Evolutionary conservation across 2,888 invertebrate species (phyloP), one percentile per base, ranked within the genome.

Genomic region (Apamea epomidion): DNA sequence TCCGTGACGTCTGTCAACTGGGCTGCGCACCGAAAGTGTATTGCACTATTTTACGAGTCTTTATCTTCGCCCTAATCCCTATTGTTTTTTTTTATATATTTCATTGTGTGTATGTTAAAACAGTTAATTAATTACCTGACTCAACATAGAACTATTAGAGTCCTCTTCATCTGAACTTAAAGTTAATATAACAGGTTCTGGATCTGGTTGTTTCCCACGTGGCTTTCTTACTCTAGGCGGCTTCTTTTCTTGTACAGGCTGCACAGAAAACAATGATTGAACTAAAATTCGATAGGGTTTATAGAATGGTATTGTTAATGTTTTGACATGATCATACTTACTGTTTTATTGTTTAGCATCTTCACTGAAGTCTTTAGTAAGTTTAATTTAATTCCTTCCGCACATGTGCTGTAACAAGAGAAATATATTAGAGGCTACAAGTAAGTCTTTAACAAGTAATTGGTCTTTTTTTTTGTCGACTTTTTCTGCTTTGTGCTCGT

Each of bases 101-200:
- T 25, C 25, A n/a, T 58, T 58, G 58, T 58, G n/a, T 58, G 12
- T n/a, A 60, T n/a, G 58, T n/a, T 60, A n/a, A 60, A 60, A 54
- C 54, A 71, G 32, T 74, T 68, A 75, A 67, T 83, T 94, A 97
- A 67, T 83, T 94, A 97, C 96, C 94, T 95, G 96, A 88, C 94
- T 94, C 80, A 95, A 90, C 91, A 95, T 94, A 37, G 97, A 97
- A 91, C 97, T 97, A 89, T 97, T 97, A n/a, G 97, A 97, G 87
- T 97, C 98, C 87, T 98, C 98, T 87, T 98, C 98, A 90, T 98
- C 98, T 74, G 98, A 98, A 92, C 98, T 98, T 73, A 98, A 95
- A 29, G 98, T 98, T 82, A 98, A 95, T 90, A 98, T 98, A 16
- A 98, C 98, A 62, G 98, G 98, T 91, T 98, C 98, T 18, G 97